Conservation (phyloP, 2,888 invertebrate genomes). For the Agrilus biguttatus region DNA sequence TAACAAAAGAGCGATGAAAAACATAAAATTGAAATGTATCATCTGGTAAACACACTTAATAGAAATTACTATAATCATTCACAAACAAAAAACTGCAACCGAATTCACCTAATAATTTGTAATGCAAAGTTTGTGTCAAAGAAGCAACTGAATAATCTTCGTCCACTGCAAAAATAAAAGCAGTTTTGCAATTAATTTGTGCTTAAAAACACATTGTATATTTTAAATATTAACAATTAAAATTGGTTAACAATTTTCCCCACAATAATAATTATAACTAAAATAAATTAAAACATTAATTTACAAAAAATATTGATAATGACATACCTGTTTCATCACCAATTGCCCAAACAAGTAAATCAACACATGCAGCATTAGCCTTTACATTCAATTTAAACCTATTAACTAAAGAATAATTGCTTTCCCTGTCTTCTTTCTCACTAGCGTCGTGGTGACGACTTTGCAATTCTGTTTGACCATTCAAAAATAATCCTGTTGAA, state of each 20-base stretch:
- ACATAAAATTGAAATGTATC: no score
- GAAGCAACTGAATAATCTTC: slow-evolving; percentile 57
- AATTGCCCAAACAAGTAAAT: slow-evolving; percentile 94
- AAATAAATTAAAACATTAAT: not conserved
- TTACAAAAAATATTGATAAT: not conserved
- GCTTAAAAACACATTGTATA: not conserved
- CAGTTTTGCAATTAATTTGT: not conserved
- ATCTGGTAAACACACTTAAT: no score
- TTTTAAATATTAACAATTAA: slow-evolving; percentile 9
- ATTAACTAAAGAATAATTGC: slow-evolving; percentile 67
- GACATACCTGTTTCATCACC: slow-evolving; percentile 83
- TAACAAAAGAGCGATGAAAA: no score
- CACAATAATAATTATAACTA: not conserved
- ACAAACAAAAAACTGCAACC: slow-evolving; percentile 4
- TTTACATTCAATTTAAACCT: slow-evolving; percentile 90
- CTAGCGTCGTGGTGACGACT: slow-evolving; percentile 73
- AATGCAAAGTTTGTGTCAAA: slow-evolving; percentile 57
- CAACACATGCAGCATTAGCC: slow-evolving; percentile 95
- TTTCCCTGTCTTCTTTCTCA: slow-evolving; percentile 69
- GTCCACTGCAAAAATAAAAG: slow-evolving; percentile 44
- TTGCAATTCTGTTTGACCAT: slow-evolving; percentile 86
- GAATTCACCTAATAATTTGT: slow-evolving; percentile 43
- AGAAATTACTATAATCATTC: not conserved
- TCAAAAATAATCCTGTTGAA: slow-evolving; percentile 57
- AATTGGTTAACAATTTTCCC: slow-evolving; percentile 9